Evolutionary conservation across 2,113 vertebrate genomes (phyloP), one percentile per base, ranked within the genome.

Genomic region (Sprattus sprattus): DNA sequence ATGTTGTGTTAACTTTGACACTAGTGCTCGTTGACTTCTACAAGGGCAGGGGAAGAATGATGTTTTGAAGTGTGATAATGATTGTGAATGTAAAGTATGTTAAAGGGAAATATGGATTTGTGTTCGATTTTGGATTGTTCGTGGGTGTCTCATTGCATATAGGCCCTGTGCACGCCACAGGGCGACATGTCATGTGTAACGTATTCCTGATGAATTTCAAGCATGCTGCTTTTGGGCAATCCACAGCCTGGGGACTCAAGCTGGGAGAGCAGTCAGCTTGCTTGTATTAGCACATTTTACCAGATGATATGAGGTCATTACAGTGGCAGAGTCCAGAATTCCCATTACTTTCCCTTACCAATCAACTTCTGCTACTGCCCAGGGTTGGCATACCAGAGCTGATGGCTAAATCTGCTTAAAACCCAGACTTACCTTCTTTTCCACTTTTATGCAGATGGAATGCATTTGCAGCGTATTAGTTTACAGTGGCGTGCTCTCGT

Each of bases 201-300:
- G 2, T 11, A 11, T 78, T 39, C 44, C 15, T 78, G 71, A 78
- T 39, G 44, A 78, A 39, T 78, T 15, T 78, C 28, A 15, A 39
- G 71, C 71, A 39, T 5, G 71, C 82, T 83, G 52, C 7, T 5
- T 20, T 64, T 18, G 52, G 22, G 44, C 4, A 16, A 1, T 22
- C 0, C 52, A 83, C 6, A 39, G 25, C 20, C 82, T 45, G 9
- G 80, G 9, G 85, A 9, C 28, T 82, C 88, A 78, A 28, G 25
- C 71, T 15, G 15, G 71, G 71, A 78, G 39, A 18, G 45, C 45
- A n/a, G 25, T 54, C 10, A 83, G 82, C 71, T 39, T 44, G 15
- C n/a, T 57, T 83, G 71, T 78, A 88, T 49, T 50, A 89, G 83
- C 71, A 75, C 85, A 86, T 45, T 28, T 67, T 54, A 67, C 25